Base-by-base conservation (phyloP, 1,140 invertebrate genomes). In the Epicauta chinensis region DNA sequence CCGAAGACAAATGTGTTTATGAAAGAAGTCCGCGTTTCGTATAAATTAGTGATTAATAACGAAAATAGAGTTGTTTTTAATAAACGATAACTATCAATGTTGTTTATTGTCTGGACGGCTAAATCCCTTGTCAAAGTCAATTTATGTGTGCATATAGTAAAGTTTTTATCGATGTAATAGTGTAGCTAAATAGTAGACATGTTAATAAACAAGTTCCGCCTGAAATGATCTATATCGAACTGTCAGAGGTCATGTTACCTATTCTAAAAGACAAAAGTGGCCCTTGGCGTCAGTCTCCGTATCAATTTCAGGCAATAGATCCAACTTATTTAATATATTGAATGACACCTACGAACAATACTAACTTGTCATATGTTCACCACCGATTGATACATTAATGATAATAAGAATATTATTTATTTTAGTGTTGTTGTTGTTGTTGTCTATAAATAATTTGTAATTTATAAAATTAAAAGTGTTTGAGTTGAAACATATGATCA, bases 211-310 rank as follows among this genome's bases (percentile, higher is more conserved):
- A 23, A 23, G 23, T 23, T 23, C 23, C n/a, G 44, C 14, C 32
- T 12, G 17, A 30, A 9, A 23, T 43, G 41, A 43, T 43, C 15
- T 43, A 43, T 43, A n/a, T 17, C 11, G 17, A 43, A 12, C 41
- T 43, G 41, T 43, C 41, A 43, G 17, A 43, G 23, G 41, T 43
- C 41, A 43, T 23, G 41, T 29, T 43, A 43, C 41, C 15, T 34
- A 46, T 30, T 46, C 10, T 29, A 16, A 35, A 23, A 2, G 2
- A 7, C 23, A 17, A 35, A 46, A 46, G 44, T 46, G 44, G 44
- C 44, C 32, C 32, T 46, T 46, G 44, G 44, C 44, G 44, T 46
- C 44, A 35, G 44, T 46, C 44, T 46, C 30, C 31, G 16, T 43
- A 43, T 29, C 5, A 12, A 30, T 43, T 16, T 11, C 41, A 23